Conservation (phyloP, 2,797 vertebrate genomes). For the Gila robusta region DNA sequence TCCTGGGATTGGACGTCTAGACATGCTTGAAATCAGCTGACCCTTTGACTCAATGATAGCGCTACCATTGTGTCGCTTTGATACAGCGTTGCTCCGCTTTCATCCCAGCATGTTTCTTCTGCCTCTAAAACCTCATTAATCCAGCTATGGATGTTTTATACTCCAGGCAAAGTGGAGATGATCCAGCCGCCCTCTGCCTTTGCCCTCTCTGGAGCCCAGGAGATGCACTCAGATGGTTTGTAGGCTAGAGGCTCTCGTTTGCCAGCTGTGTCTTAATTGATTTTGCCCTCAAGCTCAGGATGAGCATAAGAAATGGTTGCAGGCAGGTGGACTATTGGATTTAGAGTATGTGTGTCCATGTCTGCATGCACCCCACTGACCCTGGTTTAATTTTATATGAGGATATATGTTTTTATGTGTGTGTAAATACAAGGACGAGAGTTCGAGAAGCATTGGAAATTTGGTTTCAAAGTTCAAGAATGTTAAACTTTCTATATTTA, state of each 20-base stretch:
- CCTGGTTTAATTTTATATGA: background rate
- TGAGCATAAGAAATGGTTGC: slow-evolving; percentile 42
- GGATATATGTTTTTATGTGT: slow-evolving; percentile 13
- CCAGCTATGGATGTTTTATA: slow-evolving; percentile 64
- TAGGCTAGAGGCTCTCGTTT: slow-evolving; percentile 61
- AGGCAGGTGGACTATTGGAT: slow-evolving; percentile 34
- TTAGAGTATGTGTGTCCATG: slow-evolving; percentile 12
- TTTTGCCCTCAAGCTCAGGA: slow-evolving; percentile 56
- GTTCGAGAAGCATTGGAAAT: background rate
- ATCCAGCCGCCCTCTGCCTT: slow-evolving; percentile 43
- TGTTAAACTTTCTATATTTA: background rate
- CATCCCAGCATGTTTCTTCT: slow-evolving; percentile 65
- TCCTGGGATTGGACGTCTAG: slow-evolving; percentile 58
- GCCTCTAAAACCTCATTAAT: slow-evolving; percentile 71
- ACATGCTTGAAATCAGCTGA: slow-evolving; percentile 36
- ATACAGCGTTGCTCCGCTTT: slow-evolving; percentile 50
- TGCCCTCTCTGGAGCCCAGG: slow-evolving; percentile 67
- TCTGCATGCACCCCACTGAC: background rate
- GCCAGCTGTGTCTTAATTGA: slow-evolving; percentile 61
- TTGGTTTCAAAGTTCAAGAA: background rate
- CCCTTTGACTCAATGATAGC: slow-evolving; percentile 39
- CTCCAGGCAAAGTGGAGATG: slow-evolving; percentile 50
- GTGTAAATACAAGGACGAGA: background rate
- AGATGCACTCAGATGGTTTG: slow-evolving; percentile 67
- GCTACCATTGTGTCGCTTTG: slow-evolving; percentile 27